A percentile compares a stretch with the other conserved stretches of the same genome.
These are phyloP conservation scores for Drosophila lowei DNA, from an alignment of 1,140 invertebrate genomes.

Conservation along the genomic window DNA sequence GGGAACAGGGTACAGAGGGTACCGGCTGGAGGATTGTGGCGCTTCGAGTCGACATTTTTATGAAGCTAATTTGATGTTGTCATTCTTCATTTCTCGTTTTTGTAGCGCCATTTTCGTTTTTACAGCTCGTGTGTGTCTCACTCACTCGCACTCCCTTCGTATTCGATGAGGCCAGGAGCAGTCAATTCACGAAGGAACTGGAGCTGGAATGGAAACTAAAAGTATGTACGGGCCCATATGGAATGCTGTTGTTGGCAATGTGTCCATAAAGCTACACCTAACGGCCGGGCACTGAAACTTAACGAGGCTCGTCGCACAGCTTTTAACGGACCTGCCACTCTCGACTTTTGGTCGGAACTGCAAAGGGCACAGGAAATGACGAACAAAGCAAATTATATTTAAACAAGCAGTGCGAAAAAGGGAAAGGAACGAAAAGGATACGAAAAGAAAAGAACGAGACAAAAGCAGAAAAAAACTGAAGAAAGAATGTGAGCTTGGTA, in stretches of 20 bases:
- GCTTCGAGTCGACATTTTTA: constrained; percentile 68
- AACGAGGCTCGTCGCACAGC: constrained; percentile 46
- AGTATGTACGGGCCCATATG: constrained; percentile 39
- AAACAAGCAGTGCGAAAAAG: no score
- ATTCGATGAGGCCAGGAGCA: constrained; percentile 17
- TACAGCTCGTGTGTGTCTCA: constrained; percentile 48
- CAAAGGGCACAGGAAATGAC: constrained; percentile 14
- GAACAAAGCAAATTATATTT: background rate
- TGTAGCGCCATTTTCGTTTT: constrained; percentile 74
- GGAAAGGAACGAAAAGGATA: no score
- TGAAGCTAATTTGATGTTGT: constrained; percentile 81
- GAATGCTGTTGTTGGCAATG: constrained; percentile 41
- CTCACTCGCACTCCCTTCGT: background rate
- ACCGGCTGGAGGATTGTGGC: constrained; percentile 1
- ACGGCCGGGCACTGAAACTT: constrained; percentile 59
- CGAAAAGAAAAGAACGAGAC: no score
- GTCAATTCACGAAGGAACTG: constrained; percentile 14
- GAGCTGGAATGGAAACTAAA: constrained; percentile 21
- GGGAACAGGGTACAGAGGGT: background rate
- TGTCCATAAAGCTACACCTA: constrained; percentile 71
- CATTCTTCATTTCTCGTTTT: constrained; percentile 80
- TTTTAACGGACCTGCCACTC: constrained; percentile 34
- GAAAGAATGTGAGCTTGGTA: no score
- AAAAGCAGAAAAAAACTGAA: no score
- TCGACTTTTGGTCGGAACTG: constrained; percentile 23